Base-by-base conservation (phyloP, 2,888 invertebrate genomes). In the Gibbula magus region DNA sequence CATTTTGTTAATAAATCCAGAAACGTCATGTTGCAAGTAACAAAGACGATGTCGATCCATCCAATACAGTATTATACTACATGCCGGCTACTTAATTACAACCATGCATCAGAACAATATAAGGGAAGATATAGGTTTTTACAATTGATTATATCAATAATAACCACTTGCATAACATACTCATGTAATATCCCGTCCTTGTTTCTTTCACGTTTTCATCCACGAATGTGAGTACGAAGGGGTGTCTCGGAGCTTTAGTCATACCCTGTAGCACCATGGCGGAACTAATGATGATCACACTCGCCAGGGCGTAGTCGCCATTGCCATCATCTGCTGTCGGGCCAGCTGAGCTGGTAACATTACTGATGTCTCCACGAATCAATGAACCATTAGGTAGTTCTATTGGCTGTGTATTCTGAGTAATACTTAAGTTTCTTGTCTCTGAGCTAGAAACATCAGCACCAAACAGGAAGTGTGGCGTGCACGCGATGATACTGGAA, bases 241-340 rank as follows among this genome's bases (percentile, higher is more conserved):
- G 84, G 10, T 61, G 66, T 39, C 88, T 74, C 0, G 80, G 79
- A 16, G 87, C 84, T 32, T 87, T 88, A 4, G 83, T 85, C n/a
- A 86, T 66, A 0, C 88, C 88, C 74, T 88, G 88, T 10, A 88
- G 82, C 16, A 83, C 76, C 86, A 88, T 87, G 10, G 87, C 87
- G 5, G 85, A 25, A 7, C 83, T 82, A 5, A 88, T 84, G 52
- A 87, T 81, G 18, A 61, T 74, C 52, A 81, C 81, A 20, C 87
- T 86, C 0, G 81, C 79, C 5, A 54, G 76, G 2, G 76, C 61
- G 13, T 56, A 22, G 18, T 75, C 39, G n/a, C 56, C 18, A n/a
- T n/a, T 8, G 16, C 25, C 32, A 0, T 54, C 35, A 13, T 29
- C 54, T 35, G 13, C 1, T 7, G 25, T 56, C 20, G 18, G 16